Base-by-base conservation (phyloP, 2,113 vertebrate genomes). In the Siniperca chuatsi region DNA sequence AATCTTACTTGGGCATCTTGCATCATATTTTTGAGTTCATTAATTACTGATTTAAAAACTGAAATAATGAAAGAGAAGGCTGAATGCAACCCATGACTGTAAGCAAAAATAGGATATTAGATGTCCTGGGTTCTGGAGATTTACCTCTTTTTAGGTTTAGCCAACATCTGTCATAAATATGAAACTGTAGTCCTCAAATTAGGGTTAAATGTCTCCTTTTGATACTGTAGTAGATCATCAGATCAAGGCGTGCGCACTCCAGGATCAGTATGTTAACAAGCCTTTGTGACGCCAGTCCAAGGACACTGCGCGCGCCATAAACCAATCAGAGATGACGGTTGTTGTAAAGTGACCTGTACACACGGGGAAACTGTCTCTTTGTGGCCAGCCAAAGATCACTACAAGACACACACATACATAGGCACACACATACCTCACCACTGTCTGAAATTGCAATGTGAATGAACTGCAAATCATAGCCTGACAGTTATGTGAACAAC, bases 91-190 rank as follows among this genome's bases (percentile, higher is more conserved):
- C 13, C 73, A 35, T 57, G 40, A 37, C 40, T 54, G 37, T 37
- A 82, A 44, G 82, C 79, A 74, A 84, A 79, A 77, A 80, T 70
- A 44, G 69, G 77, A 81, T 90, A 90, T 90, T 72, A 29, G 79
- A 85, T 67, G 70, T 85, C 75, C 72, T 60, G 60, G 37, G 50
- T 87, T 90, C 20, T 88, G 83, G 64, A 90, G 81, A 84, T 60
- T 87, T 70, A 67, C 44, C 71, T 55, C 20, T 52, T 52, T 75
- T 79, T 29, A 48, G 40, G 29, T 79, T 84, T 65, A 76, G 82
- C 68, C 84, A 68, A 80, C 89, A 90, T 93, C 89, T 93, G 92
- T 87, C 87, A 84, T 85, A 61, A 92, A 93, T 91, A 87, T 85
- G 65, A 92, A 93, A 91, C 81, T 5, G 0, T 68, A 75, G 79